Percentiles rank a stretch among this genome's conserved stretches.
Evolutionary conservation across 2,888 invertebrate genomes (phyloP).

Genomic region (Epirrita christyi): DNA sequence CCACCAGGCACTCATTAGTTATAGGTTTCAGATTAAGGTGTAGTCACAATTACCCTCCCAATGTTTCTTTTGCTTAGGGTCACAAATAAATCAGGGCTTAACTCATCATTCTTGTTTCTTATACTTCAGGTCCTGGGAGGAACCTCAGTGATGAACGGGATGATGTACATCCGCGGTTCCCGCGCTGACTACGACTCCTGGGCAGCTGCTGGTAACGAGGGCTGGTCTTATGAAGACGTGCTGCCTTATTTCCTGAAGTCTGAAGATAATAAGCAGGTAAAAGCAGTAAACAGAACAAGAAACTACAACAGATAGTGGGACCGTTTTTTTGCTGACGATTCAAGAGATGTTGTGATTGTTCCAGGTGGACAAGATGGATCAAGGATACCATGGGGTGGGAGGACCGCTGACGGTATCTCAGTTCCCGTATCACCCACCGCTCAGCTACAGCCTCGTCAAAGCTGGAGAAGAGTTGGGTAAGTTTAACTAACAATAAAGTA

Average conservation of each 20-base stretch:
- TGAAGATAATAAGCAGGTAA: conserved; percentile 88
- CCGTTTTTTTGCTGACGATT: not conserved
- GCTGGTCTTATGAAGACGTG: conserved; percentile 95
- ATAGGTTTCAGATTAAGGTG: no score
- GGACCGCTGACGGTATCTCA: conserved; percentile 91
- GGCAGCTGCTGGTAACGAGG: conserved; percentile 93
- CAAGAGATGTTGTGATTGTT: not conserved
- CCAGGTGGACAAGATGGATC: conserved; percentile 88
- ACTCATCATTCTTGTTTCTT: not conserved
- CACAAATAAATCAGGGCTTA: not conserved
- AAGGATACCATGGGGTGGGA: conserved; percentile 90
- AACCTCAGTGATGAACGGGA: conserved; percentile 97
- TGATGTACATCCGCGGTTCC: conserved; percentile 97
- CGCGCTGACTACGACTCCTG: conserved; percentile 94
- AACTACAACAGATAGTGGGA: not conserved
- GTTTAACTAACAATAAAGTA: no score
- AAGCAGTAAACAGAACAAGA: not conserved
- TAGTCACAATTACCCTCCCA: no score
- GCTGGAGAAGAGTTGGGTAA: conserved; percentile 91
- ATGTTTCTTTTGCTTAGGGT: not conserved
- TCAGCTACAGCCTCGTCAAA: conserved; percentile 91
- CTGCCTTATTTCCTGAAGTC: conserved; percentile 95
- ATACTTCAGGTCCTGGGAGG: conserved; percentile 91
- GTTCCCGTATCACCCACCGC: conserved; percentile 94
- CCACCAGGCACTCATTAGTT: no score